Evolutionary conservation across 2,113 vertebrate species (phyloP), one percentile per base, ranked within the genome.

Genomic region (Oryzias celebensis): DNA sequence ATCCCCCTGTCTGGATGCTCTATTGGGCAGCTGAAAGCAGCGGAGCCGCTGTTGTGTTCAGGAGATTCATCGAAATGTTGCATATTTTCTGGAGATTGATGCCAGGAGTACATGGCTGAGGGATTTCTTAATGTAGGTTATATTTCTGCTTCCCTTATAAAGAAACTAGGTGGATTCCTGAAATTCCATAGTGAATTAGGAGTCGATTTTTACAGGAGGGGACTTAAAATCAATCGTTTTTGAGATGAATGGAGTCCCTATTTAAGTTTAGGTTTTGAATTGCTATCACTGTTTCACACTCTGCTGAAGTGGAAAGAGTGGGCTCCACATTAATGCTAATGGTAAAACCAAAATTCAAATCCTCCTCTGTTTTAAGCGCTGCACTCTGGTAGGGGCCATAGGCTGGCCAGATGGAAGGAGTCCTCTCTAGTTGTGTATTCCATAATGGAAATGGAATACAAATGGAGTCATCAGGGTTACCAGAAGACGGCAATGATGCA

Each of bases 391-490:
- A 56, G 77, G 14, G 62, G 71, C 78, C 58, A 62, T 66, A 67
- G 72, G 67, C 7, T 56, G 26, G 51, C 59, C 59, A 72, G 78
- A 82, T 80, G 65, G 67, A 82, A 61, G 23, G 58, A 82, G 68
- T 71, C 62, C 76, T 67, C 74, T 78, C 78, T 80, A 61, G 73
- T 60, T 84, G 63, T 66, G 59, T 65, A 49, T 65, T 59, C 50
- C 31, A 43, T 80, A 88, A 85, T 84, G 49, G 71, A 73, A 67
- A 78, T 55, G 68, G 47, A 23, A 73, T 58, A 76, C 84, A 87
- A 84, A 87, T 84, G 72, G 76, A 80, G 70, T 77, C 82, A 77
- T 66, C 52, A 53, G 68, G 82, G 80, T 79, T 72, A 75, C 68
- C 14, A 41, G 50, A 45, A 78, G 63, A 71, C 44, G 48, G 54